A percentile compares a stretch with the other conserved stretches of the same genome.
phyloP scores from a whole-genome alignment of 2,888 invertebrate species.

The Phoenoteleia sp. region DNA sequence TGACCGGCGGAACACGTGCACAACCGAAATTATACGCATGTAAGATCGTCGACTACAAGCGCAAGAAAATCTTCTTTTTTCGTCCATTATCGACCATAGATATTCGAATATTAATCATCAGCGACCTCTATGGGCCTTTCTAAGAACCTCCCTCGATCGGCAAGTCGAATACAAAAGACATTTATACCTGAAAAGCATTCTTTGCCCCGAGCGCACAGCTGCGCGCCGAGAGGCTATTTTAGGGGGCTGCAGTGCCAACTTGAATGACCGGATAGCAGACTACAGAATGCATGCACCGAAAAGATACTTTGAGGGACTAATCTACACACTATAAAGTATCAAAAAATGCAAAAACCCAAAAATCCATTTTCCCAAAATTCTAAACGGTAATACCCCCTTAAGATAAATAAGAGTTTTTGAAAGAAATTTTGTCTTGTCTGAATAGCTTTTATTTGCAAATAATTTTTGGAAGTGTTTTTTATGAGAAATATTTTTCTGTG shows the following conservation, averaged over 20 bases:
- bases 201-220: slow-evolving; percentile 2
- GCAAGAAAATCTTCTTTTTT: neutral
- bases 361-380: neutral
- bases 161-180: slow-evolving; percentile 3
- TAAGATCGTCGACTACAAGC: no score
- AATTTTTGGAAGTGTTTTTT: no score
- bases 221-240: slow-evolving; percentile 7
- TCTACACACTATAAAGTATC: no score
- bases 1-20: neutral
- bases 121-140: neutral
- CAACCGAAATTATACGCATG: neutral
- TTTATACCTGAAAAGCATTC: slow-evolving; percentile 14
- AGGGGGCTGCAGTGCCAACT: neutral
- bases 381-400: slow-evolving; percentile 13
- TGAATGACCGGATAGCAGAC: neutral
- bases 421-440: no score
- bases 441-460: no score
- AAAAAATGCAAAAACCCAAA: neutral
- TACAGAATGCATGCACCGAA: slow-evolving; percentile 14
- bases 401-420: no score
- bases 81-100: neutral
- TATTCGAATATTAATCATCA: neutral
- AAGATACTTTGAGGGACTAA: slow-evolving; percentile 2
- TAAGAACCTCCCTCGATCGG: neutral
- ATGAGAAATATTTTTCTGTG: no score